Evolutionary conservation across 2,113 vertebrate species (phyloP).

Genomic region (Nestor notabilis): DNA sequence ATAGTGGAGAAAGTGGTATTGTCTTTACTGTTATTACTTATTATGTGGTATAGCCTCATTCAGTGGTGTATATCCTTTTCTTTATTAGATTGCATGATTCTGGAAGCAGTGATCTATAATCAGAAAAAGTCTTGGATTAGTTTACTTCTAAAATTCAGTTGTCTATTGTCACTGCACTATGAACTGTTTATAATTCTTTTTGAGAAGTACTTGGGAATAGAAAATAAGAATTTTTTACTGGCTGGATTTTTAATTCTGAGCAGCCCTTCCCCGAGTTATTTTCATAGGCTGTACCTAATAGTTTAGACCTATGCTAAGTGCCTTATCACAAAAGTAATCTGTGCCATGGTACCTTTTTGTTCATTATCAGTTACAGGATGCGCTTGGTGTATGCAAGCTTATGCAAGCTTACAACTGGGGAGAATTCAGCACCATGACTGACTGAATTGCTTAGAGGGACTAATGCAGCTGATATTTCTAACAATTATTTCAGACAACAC

Average conservation of each 20-base stretch:
- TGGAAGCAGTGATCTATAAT: not conserved
- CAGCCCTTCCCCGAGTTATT: not conserved
- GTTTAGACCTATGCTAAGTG: not conserved
- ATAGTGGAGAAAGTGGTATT: not conserved
- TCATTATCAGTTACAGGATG: not conserved
- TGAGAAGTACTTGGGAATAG: not conserved
- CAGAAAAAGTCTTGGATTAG: not conserved
- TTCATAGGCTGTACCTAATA: not conserved
- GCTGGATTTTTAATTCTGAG: not conserved
- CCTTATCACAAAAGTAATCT: not conserved
- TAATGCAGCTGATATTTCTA: not conserved
- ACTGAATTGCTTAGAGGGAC: not conserved
- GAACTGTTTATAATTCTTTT: not conserved
- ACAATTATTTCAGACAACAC: not conserved
- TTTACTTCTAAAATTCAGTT: not conserved
- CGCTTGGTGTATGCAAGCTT: not conserved
- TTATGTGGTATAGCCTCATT: not conserved
- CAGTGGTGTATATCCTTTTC: not conserved
- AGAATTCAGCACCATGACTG: not conserved
- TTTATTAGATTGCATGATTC: not conserved
- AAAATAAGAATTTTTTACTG: not conserved
- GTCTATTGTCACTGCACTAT: not conserved
- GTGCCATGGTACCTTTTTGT: not conserved
- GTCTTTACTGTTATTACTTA: not conserved
- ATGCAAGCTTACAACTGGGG: not conserved